Evolutionary conservation across 2,888 invertebrate species (phyloP), one percentile per base, ranked within the genome.

Genomic region (Tridacna crocea): DNA sequence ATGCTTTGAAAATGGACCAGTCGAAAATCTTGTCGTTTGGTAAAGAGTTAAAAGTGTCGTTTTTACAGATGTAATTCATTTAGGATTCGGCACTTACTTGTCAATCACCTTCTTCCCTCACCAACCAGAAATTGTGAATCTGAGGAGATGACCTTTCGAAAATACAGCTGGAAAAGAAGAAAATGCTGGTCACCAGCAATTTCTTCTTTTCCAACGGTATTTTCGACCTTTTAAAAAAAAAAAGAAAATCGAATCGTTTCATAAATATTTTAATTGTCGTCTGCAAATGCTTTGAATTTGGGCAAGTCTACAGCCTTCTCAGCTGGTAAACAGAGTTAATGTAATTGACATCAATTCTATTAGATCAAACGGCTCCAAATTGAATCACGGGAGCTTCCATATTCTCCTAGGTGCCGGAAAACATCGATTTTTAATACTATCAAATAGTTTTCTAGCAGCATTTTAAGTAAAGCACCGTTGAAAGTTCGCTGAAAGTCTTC

Each of bases 371-470:
- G 72, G 48, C 72, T 75, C 75, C 75, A 82, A 82, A 82, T 78
- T 65, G 61, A 78, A 82, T 82, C 78, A 55, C 27, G 66, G 63
- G 75, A 51, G 48, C 77, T 55, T 36, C 58, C 61, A 82, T 75
- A 82, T 63, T 47, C 75, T 51, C 72, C n/a, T 58, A 82, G 78
- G 82, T 74, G 82, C 68, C 51, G 48, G 27, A 72, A 47, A 24
- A 58, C 82, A 82, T 82, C 65, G 82, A 82, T 82, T 75, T 80
- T 80, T 80, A 80, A 80, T 80, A 77, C 58, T 73, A 80, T 77
- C 80, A 80, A 80, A 80, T 80, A 72, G 80, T 70, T 80, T 80
- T 80, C 73, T 72, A 47, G 72, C 78, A 78, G 51, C 72, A 72
- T 72, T 73, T 72, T 63, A 78, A 77, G 72, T 61, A 77, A 72